These are phyloP conservation scores for Sebastes hubbsi DNA, from an alignment of 2,797 vertebrate genomes.

Conservation along the genomic window DNA sequence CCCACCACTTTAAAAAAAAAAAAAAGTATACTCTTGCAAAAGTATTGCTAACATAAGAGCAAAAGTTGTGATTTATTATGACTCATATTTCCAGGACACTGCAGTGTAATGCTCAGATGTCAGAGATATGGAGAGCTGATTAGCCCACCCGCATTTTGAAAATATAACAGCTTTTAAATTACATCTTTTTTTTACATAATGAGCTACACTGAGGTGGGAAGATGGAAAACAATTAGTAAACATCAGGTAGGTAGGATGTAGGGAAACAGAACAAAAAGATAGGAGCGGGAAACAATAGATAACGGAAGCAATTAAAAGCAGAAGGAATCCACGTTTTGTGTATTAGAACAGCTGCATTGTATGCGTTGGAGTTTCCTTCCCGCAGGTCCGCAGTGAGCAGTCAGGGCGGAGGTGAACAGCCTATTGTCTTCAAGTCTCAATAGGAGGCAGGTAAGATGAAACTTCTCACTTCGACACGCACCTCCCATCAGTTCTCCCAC, in stretches of 20 bases:
- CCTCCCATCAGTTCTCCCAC: slow-evolving; percentile 36
- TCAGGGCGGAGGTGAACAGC: slow-evolving; percentile 41
- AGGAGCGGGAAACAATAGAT: slow-evolving; percentile 45
- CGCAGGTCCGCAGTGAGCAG: slow-evolving; percentile 24
- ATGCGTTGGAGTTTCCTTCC: slow-evolving; percentile 40
- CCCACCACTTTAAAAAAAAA: background rate
- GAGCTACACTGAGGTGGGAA: slow-evolving; percentile 1
- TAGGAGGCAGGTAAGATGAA: slow-evolving; percentile 62
- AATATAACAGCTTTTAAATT: slow-evolving; percentile 9
- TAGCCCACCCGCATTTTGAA: slow-evolving; percentile 8
- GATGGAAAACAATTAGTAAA: slow-evolving; percentile 47
- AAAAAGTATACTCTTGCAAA: background rate
- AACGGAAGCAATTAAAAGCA: slow-evolving; percentile 61
- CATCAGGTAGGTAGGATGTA: slow-evolving; percentile 36
- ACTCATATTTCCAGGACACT: background rate
- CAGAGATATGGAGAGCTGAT: slow-evolving; percentile 3
- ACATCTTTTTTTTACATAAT: background rate
- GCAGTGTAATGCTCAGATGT: background rate
- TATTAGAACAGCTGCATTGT: slow-evolving; percentile 40
- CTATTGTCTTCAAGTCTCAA: slow-evolving; percentile 67
- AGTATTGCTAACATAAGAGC: background rate
- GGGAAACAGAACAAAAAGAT: slow-evolving; percentile 39
- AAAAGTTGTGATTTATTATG: slow-evolving; percentile 11
- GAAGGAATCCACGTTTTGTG: slow-evolving; percentile 29
- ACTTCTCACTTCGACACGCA: slow-evolving; percentile 39